Evolutionary conservation across 1,140 invertebrate species (phyloP), one percentile per base, ranked within the genome.

Genomic region (Dendrolimus punctatus): DNA sequence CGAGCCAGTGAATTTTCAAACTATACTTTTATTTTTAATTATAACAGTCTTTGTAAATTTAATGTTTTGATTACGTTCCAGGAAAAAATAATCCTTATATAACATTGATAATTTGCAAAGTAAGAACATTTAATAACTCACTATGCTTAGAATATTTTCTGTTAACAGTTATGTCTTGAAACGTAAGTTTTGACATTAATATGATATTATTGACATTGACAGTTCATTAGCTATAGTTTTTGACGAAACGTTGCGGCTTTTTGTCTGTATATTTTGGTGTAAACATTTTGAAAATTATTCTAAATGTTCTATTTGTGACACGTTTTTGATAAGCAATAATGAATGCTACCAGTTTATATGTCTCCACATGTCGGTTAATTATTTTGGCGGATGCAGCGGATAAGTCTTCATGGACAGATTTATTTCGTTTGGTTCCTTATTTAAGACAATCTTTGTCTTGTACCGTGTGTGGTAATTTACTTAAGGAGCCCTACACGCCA

Each of bases 401-500:
- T 55, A 92, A 94, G 80, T 90, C 90, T 43, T 91, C 92, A 39
- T 95, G 94, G 91, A 90, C 90, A 46, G 95, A 97, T 85, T 87
- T 98, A 49, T 95, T 94, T 83, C 88, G 94, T 57, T 90, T 95
- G 60, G 89, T 97, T 57, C 94, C 94, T 2, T 95, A 95, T 82
- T 88, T 97, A 68, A 89, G 95, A 43, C 94, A 96, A 82, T 93
- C 95, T 62, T 87, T 98, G 55, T 94, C 94, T 56, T 97, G 96
- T 84, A 94, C 94, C 53, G 95, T 97, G 41, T 97, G 96, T 82
- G 92, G 93, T 51, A 93, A 95, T 73, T 88, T 97, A 53, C 83
- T 96, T 46, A 92, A 92, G 47, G 92, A 95, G 75, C 95, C 96
- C 2, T 93, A 93, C 73, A 92, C 93, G 45, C 94, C 95, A n/a